A percentile compares a stretch with the other conserved stretches of the same genome.
Conservation (phyloP, 2,113 vertebrate genomes). For the Phodopus roborovskii region DNA sequence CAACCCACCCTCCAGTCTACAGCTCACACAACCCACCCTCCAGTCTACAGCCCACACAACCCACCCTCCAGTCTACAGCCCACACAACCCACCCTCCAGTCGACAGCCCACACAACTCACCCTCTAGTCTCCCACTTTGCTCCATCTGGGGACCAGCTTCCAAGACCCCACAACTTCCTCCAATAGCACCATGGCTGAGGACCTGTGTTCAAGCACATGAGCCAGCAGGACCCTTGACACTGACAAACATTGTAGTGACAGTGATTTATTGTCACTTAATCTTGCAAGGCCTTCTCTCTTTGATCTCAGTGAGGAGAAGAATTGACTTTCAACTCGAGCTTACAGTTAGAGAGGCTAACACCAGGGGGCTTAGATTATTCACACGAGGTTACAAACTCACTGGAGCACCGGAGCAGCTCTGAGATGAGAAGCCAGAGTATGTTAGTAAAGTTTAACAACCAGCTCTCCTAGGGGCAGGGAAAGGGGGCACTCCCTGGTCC, state of each 20-base stretch:
- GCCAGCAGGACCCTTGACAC: background rate
- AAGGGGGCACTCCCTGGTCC: background rate
- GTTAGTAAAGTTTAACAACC: background rate
- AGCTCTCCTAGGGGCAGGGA: too few relatives aligned
- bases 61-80: too few relatives aligned
- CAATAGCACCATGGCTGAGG: background rate
- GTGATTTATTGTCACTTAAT: rapidly evolving
- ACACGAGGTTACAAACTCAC: too few relatives aligned
- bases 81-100: too few relatives aligned
- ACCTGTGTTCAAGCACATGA: background rate
- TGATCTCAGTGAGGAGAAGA: background rate
- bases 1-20: too few relatives aligned
- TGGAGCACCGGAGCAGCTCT: too few relatives aligned
- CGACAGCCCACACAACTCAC: too few relatives aligned
- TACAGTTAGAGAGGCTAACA: background rate
- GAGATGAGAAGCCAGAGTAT: background rate
- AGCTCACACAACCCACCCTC: too few relatives aligned
- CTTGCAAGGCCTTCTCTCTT: rapidly evolving
- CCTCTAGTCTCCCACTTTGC: background rate
- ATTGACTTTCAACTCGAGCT: background rate
- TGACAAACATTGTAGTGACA: background rate
- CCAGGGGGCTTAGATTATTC: too few relatives aligned
- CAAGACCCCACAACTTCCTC: background rate
- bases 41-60: too few relatives aligned
- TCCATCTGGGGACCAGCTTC: background rate